Base-by-base conservation (phyloP, 2,797 vertebrate genomes). In the Pterois miles region DNA sequence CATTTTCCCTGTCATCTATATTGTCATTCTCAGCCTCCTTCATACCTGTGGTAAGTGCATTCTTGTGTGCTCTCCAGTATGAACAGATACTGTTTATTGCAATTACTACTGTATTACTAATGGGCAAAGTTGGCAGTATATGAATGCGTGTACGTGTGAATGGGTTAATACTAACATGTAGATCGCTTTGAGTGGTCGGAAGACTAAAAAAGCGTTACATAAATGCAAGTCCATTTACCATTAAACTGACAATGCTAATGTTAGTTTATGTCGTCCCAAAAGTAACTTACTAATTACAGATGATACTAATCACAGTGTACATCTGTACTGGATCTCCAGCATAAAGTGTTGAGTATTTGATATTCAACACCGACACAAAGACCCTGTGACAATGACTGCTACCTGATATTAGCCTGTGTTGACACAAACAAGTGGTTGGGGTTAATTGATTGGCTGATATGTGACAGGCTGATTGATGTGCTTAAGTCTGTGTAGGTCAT, bases 241-340 rank as follows among this genome's bases (percentile, higher is more conserved):
- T n/a, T n/a, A n/a, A n/a, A 31, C 58, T 60, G 59, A 76, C 64
- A 65, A 63, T 54, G 23, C 25, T 67, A 68, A 74, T 69, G 40
- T 52, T 66, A 48, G 48, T 36, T 62, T 76, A 52, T 57, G 58
- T 34, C 18, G 27, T 34, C 56, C 54, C 48, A 65, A 54, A 85
- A 72, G 59, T 43, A 64, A 82, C 80, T 58, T 12, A 31, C 22
- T 60, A 76, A 86, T 80, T 60, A 67, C 8, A 75, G 57, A 62
- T 40, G 43, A 63, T 46, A 33, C 20, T 79, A 84, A 86, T 82
- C 43, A 67, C 48, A 63, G 50, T 34, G 29, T 40, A 68, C 72
- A 80, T 73, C 43, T 16, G 29, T 23, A 53, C 8, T 53, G 12
- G 29, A 62, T 59, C 50, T 71, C n/a, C 33, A 66, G 23, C 71